Evolutionary conservation across 2,797 vertebrate genomes (phyloP), one percentile per base, ranked within the genome.

Genomic region (Sparus aurata): DNA sequence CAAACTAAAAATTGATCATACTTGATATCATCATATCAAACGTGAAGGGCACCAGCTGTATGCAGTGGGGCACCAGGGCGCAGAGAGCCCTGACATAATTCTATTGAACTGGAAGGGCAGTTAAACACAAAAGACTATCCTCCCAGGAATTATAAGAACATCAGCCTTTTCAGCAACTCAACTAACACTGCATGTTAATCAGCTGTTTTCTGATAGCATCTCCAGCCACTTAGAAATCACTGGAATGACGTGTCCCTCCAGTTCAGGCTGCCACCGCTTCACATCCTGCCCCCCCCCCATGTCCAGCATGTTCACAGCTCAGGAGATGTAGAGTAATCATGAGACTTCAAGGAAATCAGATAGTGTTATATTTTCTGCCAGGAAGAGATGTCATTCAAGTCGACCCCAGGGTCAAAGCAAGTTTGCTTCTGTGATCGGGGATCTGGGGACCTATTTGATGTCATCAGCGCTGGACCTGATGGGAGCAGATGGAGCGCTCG

Each of bases 271-370:
- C 23, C 45, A 23, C 43, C 6, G 25, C 38, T 49, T 38, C 25
- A 50, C 58, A 2, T 7, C 66, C 43, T 25, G 3, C 30, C 8
- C 7, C 27, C 7, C 52, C 9, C 38, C 10, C 38, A 38, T 38
- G n/a, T 79, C 38, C 47, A 55, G 49, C 68, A 50, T 10, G 25
- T 46, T 61, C 77, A 63, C 63, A 69, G 62, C 59, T 78, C 75
- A 43, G 74, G 70, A 84, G 75, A 69, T 58, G 50, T 57, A 66
- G 20, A 30, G 63, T 57, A 80, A 90, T 88, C 83, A 87, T 45
- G 60, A 61, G 62, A 75, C 69, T 75, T 80, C 78, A 49, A 84
- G 78, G 67, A 87, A 87, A 73, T 80, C 76, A 86, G 80, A 83
- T 54, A 75, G 50, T 73, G 34, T 69, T 63, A 17, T 58, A 75